Evolutionary conservation across 2,113 vertebrate species (phyloP), one percentile per base, ranked within the genome.

Genomic region (Chrysemys picta): DNA sequence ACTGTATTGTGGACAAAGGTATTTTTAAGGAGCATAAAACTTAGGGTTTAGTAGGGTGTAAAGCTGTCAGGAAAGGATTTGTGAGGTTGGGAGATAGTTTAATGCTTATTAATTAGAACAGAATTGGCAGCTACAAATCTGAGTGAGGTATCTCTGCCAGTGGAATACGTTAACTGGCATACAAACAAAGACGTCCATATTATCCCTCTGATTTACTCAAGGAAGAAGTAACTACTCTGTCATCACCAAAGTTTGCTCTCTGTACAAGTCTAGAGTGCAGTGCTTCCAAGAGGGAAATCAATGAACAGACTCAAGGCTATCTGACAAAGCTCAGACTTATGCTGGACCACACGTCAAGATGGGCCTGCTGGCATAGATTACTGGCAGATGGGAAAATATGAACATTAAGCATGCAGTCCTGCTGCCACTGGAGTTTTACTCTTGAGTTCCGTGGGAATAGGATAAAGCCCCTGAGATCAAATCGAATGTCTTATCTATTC

Each of bases 61-160:
- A 97, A 95, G 91, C 84, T 95, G 90, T 91, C 94, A 88, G 89
- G 17, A 42, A 96, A 95, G 89, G 83, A 95, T 92, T 92, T 91
- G 78, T 95, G 89, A 90, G 89, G 47, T 35, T 95, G 88, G 54
- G 76, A 91, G 62, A 96, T 62, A 92, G 78, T 91, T 93, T 94
- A 94, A 95, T 79, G 86, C 82, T 96, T 94, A 93, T 92, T 97
- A 97, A 96, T 94, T 94, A 93, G 75, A 96, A 82, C 27, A 85
- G 92, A 94, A 97, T 88, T 94, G 94, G 93, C 81, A 97, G 82
- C 56, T 88, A 82, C 25, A 93, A 89, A 91, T 62, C 90, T 89
- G 84, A 93, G 80, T 75, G 52, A 95, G 82, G 56, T 42, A 57
- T 16, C 78, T 95, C 78, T 95, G 90, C 83, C 94, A 91, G 76